phyloP scores from a whole-genome alignment of 2,797 vertebrate species.

The Ctenopoma multispine region DNA sequence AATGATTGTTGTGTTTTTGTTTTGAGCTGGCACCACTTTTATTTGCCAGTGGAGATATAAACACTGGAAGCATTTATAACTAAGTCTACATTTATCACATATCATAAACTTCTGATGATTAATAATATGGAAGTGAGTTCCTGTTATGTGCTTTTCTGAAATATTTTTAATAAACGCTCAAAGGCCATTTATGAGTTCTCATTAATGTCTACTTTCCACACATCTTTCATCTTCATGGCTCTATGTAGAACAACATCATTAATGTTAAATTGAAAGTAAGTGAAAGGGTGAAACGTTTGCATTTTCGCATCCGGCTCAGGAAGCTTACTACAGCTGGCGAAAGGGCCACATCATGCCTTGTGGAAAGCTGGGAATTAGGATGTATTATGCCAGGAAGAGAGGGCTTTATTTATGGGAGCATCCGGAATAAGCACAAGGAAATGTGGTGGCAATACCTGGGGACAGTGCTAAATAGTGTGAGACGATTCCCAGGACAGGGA shows the following conservation, averaged over 20 bases:
- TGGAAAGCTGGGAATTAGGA: conserved; percentile 80
- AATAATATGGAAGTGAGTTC: conserved; percentile 39
- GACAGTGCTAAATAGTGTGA: conserved; percentile 68
- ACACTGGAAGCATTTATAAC: conserved; percentile 59
- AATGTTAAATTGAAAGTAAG: conserved; percentile 67
- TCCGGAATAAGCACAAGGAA: conserved; percentile 81
- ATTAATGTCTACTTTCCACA: conserved; percentile 56
- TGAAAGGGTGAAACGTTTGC: conserved; percentile 72
- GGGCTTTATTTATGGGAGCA: conserved; percentile 79
- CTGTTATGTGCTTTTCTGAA: conserved; percentile 35
- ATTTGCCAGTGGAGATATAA: conserved; percentile 54
- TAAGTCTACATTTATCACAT: conserved; percentile 49
- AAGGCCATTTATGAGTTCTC: conserved; percentile 56
- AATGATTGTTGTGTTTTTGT: conserved; percentile 55
- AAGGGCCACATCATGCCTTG: conserved; percentile 68
- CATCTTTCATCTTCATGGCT: conserved; percentile 70
- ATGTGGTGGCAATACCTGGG: conserved; percentile 73
- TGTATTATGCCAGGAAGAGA: conserved; percentile 77
- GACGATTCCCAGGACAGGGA: conserved; percentile 70
- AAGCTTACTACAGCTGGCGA: conserved; percentile 58
- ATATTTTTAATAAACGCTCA: conserved; percentile 58
- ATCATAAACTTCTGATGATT: conserved; percentile 61
- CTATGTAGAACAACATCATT: conserved; percentile 69
- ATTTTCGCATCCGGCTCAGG: conserved; percentile 75
- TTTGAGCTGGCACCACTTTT: conserved; percentile 34